phyloP scores from a whole-genome alignment of 2,888 invertebrate genomes.

The Adelphocoris suturalis region DNA sequence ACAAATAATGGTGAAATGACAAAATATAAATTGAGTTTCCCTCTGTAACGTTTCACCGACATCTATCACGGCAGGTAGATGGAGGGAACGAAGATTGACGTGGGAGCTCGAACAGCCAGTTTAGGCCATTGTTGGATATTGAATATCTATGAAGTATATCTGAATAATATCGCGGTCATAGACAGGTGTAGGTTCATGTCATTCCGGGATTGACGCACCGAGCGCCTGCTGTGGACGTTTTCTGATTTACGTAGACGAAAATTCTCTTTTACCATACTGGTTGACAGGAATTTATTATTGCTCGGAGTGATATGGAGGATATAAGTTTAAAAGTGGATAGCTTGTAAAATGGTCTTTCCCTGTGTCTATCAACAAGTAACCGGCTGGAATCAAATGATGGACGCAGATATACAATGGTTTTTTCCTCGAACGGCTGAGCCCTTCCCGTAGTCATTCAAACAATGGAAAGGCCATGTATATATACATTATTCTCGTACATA shows the following conservation, averaged over 20 bases:
- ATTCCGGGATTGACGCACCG: constrained; percentile 26
- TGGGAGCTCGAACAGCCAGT: constrained; percentile 17
- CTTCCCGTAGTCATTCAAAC: too few species aligned
- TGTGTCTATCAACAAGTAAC: background rate
- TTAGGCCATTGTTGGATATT: background rate
- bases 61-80: constrained; percentile 10
- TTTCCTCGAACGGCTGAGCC: too few species aligned
- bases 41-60: constrained; percentile 12
- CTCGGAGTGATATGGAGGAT: background rate
- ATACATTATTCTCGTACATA: too few species aligned
- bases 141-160: constrained; percentile 49
- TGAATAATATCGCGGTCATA: constrained; percentile 45
- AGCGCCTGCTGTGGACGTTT: constrained; percentile 42
- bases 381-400: too few species aligned
- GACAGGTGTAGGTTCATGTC: constrained; percentile 44
- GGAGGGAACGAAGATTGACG: constrained; percentile 34
- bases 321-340: background rate
- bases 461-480: too few species aligned
- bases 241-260: constrained; percentile 35
- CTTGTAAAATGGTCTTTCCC: background rate
- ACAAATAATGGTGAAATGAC: constrained; percentile 12
- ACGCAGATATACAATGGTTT: too few species aligned
- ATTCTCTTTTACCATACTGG: background rate
- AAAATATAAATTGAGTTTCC: constrained; percentile 37
- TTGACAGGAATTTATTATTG: constrained; percentile 16